Conservation (phyloP, 2,888 invertebrate genomes). For the Pimpla rufipes region DNA sequence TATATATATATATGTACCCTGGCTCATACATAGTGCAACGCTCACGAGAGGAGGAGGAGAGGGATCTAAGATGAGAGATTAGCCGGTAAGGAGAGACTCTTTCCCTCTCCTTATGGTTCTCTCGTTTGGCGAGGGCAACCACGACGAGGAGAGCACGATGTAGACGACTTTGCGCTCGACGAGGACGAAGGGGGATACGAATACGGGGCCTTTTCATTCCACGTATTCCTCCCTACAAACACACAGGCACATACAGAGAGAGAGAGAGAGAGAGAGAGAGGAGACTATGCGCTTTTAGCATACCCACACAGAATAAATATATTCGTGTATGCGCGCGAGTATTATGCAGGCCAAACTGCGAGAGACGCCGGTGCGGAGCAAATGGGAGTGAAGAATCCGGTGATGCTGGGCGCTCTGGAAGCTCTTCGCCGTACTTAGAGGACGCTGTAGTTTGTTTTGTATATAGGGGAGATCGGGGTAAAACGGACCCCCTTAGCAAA, state of each 20-base stretch:
- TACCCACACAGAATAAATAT: conserved; percentile 58
- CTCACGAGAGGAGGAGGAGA: conserved; percentile 46
- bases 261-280: too few relatives aligned
- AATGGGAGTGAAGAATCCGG: conserved; percentile 4
- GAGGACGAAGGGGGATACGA: neutral
- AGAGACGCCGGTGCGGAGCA: conserved; percentile 23
- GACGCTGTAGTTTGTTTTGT: too few relatives aligned
- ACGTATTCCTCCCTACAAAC: conserved; percentile 41
- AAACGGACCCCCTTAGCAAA: too few relatives aligned
- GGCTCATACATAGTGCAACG: conserved; percentile 40
- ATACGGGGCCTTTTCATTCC: conserved; percentile 39
- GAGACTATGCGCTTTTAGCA: conserved; percentile 43
- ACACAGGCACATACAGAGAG: too few relatives aligned
- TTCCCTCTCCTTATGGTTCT: conserved; percentile 31
- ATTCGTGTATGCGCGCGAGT: conserved; percentile 61
- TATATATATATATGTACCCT: neutral
- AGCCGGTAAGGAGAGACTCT: conserved; percentile 79
- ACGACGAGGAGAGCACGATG: conserved; percentile 2
- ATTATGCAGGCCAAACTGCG: conserved; percentile 60
- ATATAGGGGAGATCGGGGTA: too few relatives aligned
- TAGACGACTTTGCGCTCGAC: neutral
- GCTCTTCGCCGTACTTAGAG: conserved; percentile 1
- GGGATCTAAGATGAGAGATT: conserved; percentile 82
- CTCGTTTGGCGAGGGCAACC: neutral
- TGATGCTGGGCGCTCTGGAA: conserved; percentile 3